Conservation (phyloP, 2,888 invertebrate species). For the Caenorhabditis angaria region DNA sequence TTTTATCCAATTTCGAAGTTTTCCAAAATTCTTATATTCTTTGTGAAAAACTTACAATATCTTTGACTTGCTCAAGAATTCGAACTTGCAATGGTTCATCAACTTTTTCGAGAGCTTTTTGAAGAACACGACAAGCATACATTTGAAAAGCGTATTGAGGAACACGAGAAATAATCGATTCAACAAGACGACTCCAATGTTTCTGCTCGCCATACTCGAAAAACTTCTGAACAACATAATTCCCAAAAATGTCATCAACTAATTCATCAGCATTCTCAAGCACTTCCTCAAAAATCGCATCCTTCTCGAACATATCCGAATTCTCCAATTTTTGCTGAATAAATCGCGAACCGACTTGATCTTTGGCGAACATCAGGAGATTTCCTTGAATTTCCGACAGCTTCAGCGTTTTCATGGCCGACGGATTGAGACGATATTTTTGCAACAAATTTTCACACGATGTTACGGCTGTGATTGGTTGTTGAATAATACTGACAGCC, state of each 20-base stretch:
- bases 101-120: slow-evolving; percentile 88
- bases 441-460: slow-evolving; percentile 21
- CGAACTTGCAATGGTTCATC: slow-evolving; percentile 31
- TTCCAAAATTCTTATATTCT: too few species aligned
- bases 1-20: too few species aligned
- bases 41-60: slow-evolving; percentile 14
- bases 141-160: slow-evolving; percentile 92
- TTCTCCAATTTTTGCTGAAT: slow-evolving; percentile 98
- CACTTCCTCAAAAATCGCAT: slow-evolving; percentile 97
- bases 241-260: slow-evolving; percentile 99
- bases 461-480: slow-evolving; percentile 5
- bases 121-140: slow-evolving; percentile 93
- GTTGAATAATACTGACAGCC: slow-evolving; percentile 11
- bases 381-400: slow-evolving; percentile 93
- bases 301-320: slow-evolving; percentile 92
- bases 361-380: slow-evolving; percentile 98
- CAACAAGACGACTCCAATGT: slow-evolving; percentile 87
- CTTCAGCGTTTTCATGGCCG: slow-evolving; percentile 45
- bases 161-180: slow-evolving; percentile 77
- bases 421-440: slow-evolving; percentile 29
- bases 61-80: slow-evolving; percentile 24
- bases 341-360: slow-evolving; percentile 94
- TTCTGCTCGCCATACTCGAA: slow-evolving; percentile 97
- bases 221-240: slow-evolving; percentile 94
- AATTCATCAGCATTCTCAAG: slow-evolving; percentile 90